Conservation (phyloP, 35 echinoderm and acorn worm genomes). For the Ptychodera flava region DNA sequence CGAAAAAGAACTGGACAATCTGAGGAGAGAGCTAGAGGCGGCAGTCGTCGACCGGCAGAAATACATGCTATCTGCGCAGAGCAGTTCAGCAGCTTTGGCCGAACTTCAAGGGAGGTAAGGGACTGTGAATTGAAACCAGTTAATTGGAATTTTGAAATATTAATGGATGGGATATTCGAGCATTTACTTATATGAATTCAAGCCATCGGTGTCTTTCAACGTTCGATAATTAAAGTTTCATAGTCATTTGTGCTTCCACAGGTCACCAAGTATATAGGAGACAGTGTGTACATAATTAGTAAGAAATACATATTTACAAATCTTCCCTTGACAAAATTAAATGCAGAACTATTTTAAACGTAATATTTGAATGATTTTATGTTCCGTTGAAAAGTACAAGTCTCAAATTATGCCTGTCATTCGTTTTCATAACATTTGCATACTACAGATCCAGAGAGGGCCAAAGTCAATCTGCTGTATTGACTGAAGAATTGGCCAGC, state of each 20-base stretch:
- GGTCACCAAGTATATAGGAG: background rate
- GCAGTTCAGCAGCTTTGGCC: background rate
- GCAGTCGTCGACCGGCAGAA: background rate
- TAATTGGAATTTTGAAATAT: too few relatives aligned
- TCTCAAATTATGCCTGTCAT: too few relatives aligned
- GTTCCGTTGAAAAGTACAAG: too few relatives aligned
- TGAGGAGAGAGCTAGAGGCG: background rate
- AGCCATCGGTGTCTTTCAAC: too few relatives aligned
- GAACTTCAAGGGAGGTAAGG: background rate
- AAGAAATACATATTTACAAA: background rate
- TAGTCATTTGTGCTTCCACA: background rate
- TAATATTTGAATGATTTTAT: too few relatives aligned
- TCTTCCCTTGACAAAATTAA: background rate
- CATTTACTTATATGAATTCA: too few relatives aligned
- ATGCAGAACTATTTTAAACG: too few relatives aligned
- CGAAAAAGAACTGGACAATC: background rate
- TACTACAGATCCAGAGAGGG: background rate
- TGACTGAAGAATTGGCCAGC: background rate
- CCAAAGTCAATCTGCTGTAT: background rate
- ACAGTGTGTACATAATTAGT: background rate
- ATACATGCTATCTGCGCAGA: background rate
- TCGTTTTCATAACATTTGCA: too few relatives aligned
- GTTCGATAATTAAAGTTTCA: too few relatives aligned
- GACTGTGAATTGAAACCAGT: too few relatives aligned
- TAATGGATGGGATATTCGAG: too few relatives aligned